Percentiles rank a stretch among this genome's conserved stretches.
These are phyloP conservation scores for Drosophila pegasa DNA, from an alignment of 2,888 invertebrate genomes.

Conservation along the genomic window DNA sequence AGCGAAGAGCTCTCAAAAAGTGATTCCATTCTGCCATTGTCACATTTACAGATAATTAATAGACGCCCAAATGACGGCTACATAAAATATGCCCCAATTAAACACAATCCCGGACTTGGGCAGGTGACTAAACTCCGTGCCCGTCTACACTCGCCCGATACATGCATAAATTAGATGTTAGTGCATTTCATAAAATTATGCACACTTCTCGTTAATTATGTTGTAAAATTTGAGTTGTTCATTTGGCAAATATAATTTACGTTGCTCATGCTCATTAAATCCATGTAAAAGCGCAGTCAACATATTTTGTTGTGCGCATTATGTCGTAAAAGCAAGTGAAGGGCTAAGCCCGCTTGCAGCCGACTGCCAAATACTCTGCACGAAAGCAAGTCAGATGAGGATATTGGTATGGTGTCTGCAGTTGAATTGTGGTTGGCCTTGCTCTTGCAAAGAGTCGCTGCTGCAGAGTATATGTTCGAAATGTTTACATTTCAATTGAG, in stretches of 20 bases:
- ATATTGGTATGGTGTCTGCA: too few relatives aligned
- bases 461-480: too few relatives aligned
- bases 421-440: too few relatives aligned
- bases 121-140: conserved; percentile 21
- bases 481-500: too few relatives aligned
- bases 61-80: conserved; percentile 53
- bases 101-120: conserved; percentile 27
- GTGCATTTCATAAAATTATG: conserved; percentile 37
- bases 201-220: conserved; percentile 52
- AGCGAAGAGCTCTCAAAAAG: conserved; percentile 36
- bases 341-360: neutral
- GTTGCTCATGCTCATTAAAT: conserved; percentile 60
- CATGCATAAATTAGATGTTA: conserved; percentile 32
- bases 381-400: neutral
- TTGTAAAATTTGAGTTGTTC: conserved; percentile 47
- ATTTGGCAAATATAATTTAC: conserved; percentile 48
- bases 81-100: conserved; percentile 66
- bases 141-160: neutral
- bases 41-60: conserved; percentile 66
- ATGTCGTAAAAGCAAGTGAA: conserved; percentile 37
- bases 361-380: neutral
- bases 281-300: conserved; percentile 49
- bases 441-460: too few relatives aligned
- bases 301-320: conserved; percentile 47
- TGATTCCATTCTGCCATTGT: conserved; percentile 50